Evolutionary conservation across 2,888 invertebrate genomes (phyloP), one percentile per base, ranked within the genome.

Genomic region (Drosophila hamatofila): DNA sequence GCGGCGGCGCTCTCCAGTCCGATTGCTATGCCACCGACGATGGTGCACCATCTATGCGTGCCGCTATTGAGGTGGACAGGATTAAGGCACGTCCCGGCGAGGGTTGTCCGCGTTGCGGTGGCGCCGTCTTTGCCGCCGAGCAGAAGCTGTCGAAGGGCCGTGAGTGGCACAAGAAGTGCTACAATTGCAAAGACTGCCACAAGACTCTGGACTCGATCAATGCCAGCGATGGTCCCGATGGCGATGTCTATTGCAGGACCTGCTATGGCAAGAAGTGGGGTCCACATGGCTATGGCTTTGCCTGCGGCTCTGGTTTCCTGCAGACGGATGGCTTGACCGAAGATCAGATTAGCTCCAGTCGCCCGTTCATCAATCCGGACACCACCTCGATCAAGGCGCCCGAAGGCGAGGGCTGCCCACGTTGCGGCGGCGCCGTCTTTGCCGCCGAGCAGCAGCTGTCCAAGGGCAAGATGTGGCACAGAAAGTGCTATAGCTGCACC

Each of bases 201-300:
- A 98, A 98, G 93, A 97, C 98, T 74, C 94, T 99, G 88, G 99
- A 99, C 92, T 98, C 98, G 58, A 98, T 98, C 92, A 98, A 97
- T 90, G 98, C 98, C 83, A 98, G 98, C 91, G 98, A 98, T 91
- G 97, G 97, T 52, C 98, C 98, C 60, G 97, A 98, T 90, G 95
- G 95, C 75, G 97, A 98, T 85, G 96, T 99, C 75, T 99, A 97
- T 94, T 99, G 99, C 94, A 98, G 97, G 94, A 97, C 97, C 91
- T 99, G 99, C 94, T 98, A 99, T 93, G 98, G 98, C 90, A 98
- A 98, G 94, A 98, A 97, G 93, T 98, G 97, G 96, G 99, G 98
- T 89, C 98, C 98, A 60, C 98, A 98, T 93, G 98, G 98, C 72
- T 98, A 98, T 92, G 98, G 98, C 67, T 98, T 98, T 92, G 98